phyloP scores from a whole-genome alignment of 1,140 invertebrate species.

The Drosophila tropicalis region DNA sequence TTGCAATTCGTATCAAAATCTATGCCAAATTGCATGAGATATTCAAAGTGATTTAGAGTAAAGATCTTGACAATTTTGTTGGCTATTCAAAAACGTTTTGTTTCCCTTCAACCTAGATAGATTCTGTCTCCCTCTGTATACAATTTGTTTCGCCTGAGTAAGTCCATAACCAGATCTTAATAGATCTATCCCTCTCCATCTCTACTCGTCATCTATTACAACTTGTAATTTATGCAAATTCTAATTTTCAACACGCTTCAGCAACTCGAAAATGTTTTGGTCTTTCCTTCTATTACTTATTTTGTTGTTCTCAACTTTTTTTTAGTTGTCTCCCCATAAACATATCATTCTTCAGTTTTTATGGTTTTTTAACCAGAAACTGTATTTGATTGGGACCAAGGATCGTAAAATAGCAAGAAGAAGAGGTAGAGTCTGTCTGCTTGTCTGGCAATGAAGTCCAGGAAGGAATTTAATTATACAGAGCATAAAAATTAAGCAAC shows the following conservation, averaged over 20 bases:
- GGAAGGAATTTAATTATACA: slow-evolving; percentile 40
- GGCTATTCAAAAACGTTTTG: slow-evolving; percentile 2
- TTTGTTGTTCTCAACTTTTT: neutral
- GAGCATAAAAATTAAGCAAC: slow-evolving; percentile 45
- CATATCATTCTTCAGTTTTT: neutral
- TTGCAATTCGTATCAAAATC: slow-evolving; percentile 5
- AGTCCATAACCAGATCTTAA: slow-evolving; percentile 21
- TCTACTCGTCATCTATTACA: neutral
- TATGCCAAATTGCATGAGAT: slow-evolving; percentile 17
- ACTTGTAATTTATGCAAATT: slow-evolving; percentile 32
- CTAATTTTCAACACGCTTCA: slow-evolving; percentile 25
- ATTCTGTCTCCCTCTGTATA: neutral
- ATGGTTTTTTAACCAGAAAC: slow-evolving; percentile 33
- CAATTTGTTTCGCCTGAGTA: slow-evolving; percentile 2
- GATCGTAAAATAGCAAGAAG: slow-evolving; percentile 19
- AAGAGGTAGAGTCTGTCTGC: slow-evolving; percentile 2
- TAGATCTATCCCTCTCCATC: neutral
- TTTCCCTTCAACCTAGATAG: slow-evolving; percentile 7
- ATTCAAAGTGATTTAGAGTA: neutral
- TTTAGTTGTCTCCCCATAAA: slow-evolving; percentile 12
- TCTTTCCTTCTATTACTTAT: slow-evolving; percentile 1
- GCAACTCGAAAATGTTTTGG: slow-evolving; percentile 17
- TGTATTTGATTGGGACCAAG: slow-evolving; percentile 9
- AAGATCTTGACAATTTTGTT: slow-evolving; percentile 6
- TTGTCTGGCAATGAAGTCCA: slow-evolving; percentile 4